Conservation (phyloP, 2,113 vertebrate genomes). For the Cettia cetti region DNA sequence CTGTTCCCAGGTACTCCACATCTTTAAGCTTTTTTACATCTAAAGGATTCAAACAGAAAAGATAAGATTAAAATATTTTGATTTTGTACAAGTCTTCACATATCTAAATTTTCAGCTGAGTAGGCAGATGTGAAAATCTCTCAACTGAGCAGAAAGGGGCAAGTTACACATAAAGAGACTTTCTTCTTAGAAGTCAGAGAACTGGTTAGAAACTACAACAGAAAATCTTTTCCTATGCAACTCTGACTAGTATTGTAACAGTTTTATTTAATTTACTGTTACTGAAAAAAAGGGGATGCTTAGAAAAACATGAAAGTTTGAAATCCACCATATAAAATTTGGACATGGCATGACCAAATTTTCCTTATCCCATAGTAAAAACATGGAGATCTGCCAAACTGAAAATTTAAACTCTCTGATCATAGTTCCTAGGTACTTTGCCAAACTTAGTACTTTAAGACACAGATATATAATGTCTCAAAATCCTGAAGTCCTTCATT, state of each 20-base stretch:
- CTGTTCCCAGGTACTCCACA: constrained; percentile 91
- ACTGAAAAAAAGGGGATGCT: neutral
- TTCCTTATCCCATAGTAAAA: neutral
- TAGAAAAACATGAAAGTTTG: neutral
- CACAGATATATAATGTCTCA: neutral
- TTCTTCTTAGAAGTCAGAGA: neutral
- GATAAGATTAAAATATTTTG: neutral
- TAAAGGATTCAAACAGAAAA: constrained; percentile 52
- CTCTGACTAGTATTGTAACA: neutral
- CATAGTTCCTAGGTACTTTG: neutral
- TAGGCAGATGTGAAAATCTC: neutral
- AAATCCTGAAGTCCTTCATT: neutral
- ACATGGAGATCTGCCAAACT: neutral
- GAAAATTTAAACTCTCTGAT: neutral
- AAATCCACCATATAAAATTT: neutral
- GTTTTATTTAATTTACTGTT: neutral
- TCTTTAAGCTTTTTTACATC: constrained; percentile 89
- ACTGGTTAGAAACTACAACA: neutral
- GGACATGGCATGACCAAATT: neutral
- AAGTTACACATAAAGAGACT: neutral
- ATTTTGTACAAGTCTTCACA: neutral
- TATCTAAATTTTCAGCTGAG: neutral
- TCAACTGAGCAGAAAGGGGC: neutral
- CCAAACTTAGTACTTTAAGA: neutral
- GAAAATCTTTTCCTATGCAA: neutral